A percentile compares a stretch with the other conserved stretches of the same genome.
These are phyloP conservation scores for Fulmarus glacialis DNA, from an alignment of 2,113 vertebrate genomes.

Conservation along the genomic window DNA sequence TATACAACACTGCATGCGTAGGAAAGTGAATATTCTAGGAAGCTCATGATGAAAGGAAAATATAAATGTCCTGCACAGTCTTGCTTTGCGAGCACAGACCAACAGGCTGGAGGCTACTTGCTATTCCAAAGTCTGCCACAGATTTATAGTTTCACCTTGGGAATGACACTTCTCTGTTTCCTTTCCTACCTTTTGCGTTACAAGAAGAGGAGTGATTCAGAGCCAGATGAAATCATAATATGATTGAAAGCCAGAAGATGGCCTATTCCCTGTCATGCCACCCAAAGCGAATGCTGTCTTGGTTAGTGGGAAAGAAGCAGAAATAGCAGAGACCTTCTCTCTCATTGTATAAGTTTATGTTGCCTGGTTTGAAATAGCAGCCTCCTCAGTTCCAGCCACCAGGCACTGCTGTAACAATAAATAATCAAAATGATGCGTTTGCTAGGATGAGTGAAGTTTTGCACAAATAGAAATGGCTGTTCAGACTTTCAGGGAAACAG, in stretches of 20 bases:
- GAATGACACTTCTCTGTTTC: neutral
- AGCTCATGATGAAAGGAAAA: neutral
- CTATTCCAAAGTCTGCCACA: neutral
- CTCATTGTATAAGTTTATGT: neutral
- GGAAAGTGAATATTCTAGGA: conserved; percentile 1
- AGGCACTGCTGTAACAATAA: neutral
- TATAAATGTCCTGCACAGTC: neutral
- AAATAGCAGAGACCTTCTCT: conserved; percentile 3
- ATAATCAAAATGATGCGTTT: neutral
- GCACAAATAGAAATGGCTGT: neutral
- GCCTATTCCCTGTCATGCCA: neutral
- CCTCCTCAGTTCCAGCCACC: neutral
- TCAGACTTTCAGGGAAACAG: neutral
- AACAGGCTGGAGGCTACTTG: neutral
- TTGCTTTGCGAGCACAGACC: neutral
- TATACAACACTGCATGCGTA: neutral
- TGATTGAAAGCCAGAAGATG: conserved; percentile 20
- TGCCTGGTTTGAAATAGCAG: neutral
- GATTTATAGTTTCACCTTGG: conserved; percentile 36
- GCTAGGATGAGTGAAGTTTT: neutral
- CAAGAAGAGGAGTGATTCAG: neutral
- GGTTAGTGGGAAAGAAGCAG: neutral
- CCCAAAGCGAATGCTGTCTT: neutral
- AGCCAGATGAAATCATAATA: conserved; percentile 6
- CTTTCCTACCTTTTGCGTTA: conserved; percentile 8